These are phyloP conservation scores for Leptoclinus maculatus DNA, from an alignment of 2,797 vertebrate genomes.

Conservation along the genomic window DNA sequence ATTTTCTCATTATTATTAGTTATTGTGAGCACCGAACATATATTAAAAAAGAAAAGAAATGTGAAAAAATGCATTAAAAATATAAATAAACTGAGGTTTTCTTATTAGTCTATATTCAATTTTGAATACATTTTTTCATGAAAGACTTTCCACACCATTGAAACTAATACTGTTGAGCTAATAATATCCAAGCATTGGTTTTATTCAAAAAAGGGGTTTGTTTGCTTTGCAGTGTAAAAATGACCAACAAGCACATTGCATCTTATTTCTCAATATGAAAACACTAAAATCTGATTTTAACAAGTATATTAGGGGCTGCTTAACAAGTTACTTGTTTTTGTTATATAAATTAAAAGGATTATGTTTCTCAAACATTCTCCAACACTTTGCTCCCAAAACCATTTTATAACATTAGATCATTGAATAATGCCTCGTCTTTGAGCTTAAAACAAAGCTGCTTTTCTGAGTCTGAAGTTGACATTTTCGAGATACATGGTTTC, in stretches of 20 bases:
- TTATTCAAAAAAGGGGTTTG: not conserved
- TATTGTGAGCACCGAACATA: not conserved
- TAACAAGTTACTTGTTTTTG: not conserved
- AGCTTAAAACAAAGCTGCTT: not conserved
- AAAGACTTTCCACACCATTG: not conserved
- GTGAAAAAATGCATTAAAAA: not conserved
- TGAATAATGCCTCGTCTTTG: not conserved
- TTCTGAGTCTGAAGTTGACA: not conserved
- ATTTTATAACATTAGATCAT: not conserved
- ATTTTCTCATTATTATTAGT: not conserved
- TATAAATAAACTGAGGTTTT: not conserved
- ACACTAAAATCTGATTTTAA: not conserved
- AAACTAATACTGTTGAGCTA: not conserved
- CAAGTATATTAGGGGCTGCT: not conserved
- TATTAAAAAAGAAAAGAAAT: not conserved
- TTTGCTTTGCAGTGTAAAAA: not conserved
- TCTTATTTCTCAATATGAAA: not conserved
- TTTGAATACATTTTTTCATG: not conserved
- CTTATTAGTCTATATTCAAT: not conserved
- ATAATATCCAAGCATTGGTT: not conserved
- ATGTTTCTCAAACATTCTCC: not conserved
- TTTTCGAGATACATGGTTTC: not conserved
- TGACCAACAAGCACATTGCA: not conserved
- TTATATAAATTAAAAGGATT: not conserved
- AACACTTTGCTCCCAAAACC: not conserved